These are phyloP conservation scores for Sula dactylatra DNA, from an alignment of 2,113 vertebrate species.

Conservation along the genomic window DNA sequence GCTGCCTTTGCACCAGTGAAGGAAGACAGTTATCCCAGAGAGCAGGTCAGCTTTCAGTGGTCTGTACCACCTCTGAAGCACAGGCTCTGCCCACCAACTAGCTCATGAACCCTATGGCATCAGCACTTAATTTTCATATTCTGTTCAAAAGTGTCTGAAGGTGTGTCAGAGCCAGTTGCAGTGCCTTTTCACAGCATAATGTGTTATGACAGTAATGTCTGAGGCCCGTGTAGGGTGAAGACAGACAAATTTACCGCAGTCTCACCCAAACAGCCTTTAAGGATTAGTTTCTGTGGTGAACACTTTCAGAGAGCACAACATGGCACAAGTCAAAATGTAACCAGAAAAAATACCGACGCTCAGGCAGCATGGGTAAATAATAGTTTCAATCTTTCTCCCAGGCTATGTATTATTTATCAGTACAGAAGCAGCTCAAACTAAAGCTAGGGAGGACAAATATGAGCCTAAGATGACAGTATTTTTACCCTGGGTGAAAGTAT, in stretches of 20 bases:
- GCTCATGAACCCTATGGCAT: neutral
- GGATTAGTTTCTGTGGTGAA: neutral
- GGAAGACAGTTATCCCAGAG: neutral
- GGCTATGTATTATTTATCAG: neutral
- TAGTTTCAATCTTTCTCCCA: neutral
- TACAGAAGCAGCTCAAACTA: neutral
- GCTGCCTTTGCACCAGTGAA: neutral
- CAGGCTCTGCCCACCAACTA: neutral
- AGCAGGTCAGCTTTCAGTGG: neutral
- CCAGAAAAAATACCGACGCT: neutral
- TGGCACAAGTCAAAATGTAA: neutral
- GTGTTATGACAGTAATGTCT: neutral
- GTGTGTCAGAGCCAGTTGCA: neutral
- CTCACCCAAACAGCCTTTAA: neutral
- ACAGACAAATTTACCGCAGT: neutral
- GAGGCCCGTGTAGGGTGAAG: neutral
- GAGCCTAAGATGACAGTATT: neutral
- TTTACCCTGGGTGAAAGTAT: neutral
- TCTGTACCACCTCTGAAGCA: neutral
- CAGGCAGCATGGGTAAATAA: rapidly evolving
- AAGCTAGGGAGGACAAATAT: neutral
- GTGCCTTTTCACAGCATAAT: neutral
- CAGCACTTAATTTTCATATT: neutral
- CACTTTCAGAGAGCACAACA: neutral
- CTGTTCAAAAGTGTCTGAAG: neutral